A percentile compares a stretch with the other conserved stretches of the same genome.
These are phyloP conservation scores for Pogonognathellus flavescens DNA, from an alignment of 1,140 invertebrate genomes.

Conservation along the genomic window DNA sequence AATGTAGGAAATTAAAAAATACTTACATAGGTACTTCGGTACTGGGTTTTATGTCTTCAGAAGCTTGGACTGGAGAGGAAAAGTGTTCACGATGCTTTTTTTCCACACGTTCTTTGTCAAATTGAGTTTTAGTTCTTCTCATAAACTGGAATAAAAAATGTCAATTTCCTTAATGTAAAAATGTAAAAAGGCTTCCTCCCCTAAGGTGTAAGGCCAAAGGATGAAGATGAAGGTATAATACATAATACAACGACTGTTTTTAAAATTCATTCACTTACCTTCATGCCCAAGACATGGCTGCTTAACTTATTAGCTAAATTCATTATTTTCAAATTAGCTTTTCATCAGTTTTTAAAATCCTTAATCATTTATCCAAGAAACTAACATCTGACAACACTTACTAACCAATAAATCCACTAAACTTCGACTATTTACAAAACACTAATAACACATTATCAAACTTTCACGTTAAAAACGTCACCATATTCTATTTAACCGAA, in stretches of 20 bases:
- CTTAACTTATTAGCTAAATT: conserved; percentile 53
- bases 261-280: conserved; percentile 48
- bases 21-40: not conserved
- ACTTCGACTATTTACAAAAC: too few species aligned
- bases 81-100: conserved; percentile 78
- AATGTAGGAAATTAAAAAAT: too few species aligned
- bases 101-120: conserved; percentile 82
- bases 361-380: too few species aligned
- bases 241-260: too few species aligned
- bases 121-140: conserved; percentile 87
- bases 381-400: too few species aligned
- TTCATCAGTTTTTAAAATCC: too few species aligned
- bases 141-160: conserved; percentile 79
- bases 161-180: too few species aligned
- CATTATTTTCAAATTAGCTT: not conserved
- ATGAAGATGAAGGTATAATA: not conserved
- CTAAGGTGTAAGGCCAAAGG: not conserved
- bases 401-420: too few species aligned
- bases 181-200: too few species aligned
- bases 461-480: too few species aligned
- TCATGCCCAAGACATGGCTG: conserved; percentile 64
- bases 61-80: conserved; percentile 73
- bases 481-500: too few species aligned
- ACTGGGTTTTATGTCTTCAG: not conserved
- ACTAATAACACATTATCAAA: too few species aligned